Evolutionary conservation across 2,888 invertebrate genomes (phyloP).

Genomic region (Anodontia alba): DNA sequence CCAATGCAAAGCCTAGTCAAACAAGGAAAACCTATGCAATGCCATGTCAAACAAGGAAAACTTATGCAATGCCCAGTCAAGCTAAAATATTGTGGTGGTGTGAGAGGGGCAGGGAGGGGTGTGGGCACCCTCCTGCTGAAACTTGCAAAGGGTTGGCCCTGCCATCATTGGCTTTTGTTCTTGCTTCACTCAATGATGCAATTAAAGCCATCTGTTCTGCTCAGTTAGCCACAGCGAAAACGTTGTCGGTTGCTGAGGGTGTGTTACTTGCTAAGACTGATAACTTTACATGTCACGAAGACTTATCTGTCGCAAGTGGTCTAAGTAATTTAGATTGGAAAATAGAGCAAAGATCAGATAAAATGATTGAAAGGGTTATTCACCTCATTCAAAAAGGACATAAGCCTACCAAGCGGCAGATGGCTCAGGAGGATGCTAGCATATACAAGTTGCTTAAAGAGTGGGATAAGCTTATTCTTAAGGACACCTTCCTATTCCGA

Average conservation of each 20-base stretch:
- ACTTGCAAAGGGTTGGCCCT: too few species aligned
- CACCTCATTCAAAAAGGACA: not conserved
- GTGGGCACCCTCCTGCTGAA: too few species aligned
- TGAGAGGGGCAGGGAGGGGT: too few species aligned
- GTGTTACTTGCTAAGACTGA: not conserved
- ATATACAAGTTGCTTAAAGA: not conserved
- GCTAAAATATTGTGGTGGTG: too few species aligned
- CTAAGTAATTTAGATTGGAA: not conserved
- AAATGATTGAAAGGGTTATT: not conserved
- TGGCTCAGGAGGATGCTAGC: not conserved
- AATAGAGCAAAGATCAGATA: not conserved
- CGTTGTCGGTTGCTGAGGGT: not conserved
- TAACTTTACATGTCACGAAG: not conserved
- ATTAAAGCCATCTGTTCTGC: constrained; percentile 20
- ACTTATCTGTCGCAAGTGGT: not conserved
- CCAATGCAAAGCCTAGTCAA: too few species aligned
- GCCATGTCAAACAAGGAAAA: too few species aligned
- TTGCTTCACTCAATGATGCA: not conserved
- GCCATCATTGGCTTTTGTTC: too few species aligned
- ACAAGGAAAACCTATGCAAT: too few species aligned
- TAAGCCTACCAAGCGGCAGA: not conserved
- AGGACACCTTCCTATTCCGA: not conserved
- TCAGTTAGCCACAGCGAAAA: not conserved
- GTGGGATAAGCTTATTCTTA: not conserved
- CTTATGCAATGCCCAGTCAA: too few species aligned